These are phyloP conservation scores for Guaruba guarouba DNA, from an alignment of 2,113 vertebrate species.

Conservation along the genomic window DNA sequence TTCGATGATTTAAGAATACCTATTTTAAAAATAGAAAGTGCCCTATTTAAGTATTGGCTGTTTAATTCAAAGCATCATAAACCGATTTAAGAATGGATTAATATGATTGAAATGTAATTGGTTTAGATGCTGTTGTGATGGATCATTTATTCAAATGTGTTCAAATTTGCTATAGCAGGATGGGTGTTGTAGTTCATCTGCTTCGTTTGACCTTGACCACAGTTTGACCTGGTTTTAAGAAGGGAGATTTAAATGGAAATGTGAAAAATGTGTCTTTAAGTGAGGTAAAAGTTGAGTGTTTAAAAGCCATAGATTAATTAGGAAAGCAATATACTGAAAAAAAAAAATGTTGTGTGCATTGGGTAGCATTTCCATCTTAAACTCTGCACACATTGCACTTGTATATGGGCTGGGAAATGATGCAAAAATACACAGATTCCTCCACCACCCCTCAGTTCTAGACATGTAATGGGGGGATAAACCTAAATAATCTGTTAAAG, in stretches of 20 bases:
- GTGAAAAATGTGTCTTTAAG: not conserved
- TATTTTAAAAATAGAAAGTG: not conserved
- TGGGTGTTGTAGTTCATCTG: not conserved
- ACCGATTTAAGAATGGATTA: not conserved
- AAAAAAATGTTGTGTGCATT: not conserved
- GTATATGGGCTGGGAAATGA: not conserved
- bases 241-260: not conserved
- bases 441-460: not conserved
- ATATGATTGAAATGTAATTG: not conserved
- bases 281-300: not conserved
- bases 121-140: not conserved
- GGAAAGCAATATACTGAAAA: not conserved
- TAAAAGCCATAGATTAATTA: not conserved
- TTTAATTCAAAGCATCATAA: not conserved
- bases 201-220: not conserved
- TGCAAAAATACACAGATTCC: not conserved
- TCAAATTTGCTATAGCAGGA: not conserved
- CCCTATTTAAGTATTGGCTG: not conserved
- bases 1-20: not conserved
- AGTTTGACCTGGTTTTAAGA: not conserved
- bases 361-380: not conserved
- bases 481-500: not conserved
- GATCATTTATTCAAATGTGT: not conserved
- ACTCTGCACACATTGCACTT: not conserved
- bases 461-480: not conserved